phyloP scores from a whole-genome alignment of 2,797 vertebrate genomes.

The Acanthornis magna region DNA sequence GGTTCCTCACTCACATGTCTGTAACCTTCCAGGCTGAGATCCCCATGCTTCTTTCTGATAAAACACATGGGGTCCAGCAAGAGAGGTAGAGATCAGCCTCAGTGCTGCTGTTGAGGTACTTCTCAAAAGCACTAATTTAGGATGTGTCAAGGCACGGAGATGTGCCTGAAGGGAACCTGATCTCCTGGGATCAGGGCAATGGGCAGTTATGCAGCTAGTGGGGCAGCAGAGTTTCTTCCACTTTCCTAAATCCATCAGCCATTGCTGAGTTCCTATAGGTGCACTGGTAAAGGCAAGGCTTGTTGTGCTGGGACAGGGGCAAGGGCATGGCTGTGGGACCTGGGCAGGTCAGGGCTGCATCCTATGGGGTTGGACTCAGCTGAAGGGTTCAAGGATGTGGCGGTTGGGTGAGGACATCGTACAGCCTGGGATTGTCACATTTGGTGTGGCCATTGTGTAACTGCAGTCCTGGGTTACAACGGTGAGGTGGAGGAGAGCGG shows the following conservation, averaged over 20 bases:
- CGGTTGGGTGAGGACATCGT: background rate
- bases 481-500: background rate
- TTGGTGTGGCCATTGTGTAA: background rate
- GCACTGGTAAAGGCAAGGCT: background rate
- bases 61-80: background rate
- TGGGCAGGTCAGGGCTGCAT: background rate
- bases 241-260: background rate
- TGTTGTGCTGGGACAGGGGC: background rate
- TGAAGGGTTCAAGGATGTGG: background rate
- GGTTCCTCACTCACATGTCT: background rate
- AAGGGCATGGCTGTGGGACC: rapidly evolving
- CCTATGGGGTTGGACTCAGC: background rate
- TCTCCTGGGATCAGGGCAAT: background rate
- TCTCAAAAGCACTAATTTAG: background rate
- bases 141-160: background rate
- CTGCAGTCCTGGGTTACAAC: background rate
- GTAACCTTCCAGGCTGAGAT: background rate
- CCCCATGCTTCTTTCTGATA: background rate
- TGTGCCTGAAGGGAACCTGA: background rate
- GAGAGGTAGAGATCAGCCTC: background rate
- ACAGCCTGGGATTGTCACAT: rapidly evolving
- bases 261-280: background rate
- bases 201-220: background rate
- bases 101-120: background rate
- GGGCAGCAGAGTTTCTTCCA: background rate